Base-by-base conservation (phyloP, 2,888 invertebrate genomes). In the Nasonovia ribisnigri region DNA sequence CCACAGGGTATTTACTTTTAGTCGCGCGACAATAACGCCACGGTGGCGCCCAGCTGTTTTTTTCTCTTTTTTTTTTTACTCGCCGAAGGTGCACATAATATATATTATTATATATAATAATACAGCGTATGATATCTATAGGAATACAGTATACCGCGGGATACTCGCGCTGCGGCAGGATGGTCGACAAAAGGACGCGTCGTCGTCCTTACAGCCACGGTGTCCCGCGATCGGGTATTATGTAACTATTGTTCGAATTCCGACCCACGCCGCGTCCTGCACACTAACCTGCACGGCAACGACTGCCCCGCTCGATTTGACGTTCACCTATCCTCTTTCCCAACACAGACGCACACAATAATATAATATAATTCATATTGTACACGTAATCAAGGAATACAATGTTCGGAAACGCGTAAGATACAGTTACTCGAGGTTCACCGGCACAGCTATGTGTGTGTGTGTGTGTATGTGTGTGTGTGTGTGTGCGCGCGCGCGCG, bases 241-340 rank as follows among this genome's bases (percentile, higher is more conserved):
- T 77, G 46, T 54, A 54, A 67, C 92, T 89, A 92, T 92, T 92
- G 92, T 92, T 92, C 43, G 60, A 88, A 88, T 92, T 92, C 51
- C 92, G 43, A 51, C 92, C 88, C 88, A 54, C 88, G 51, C n/a
- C 87, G 10, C 29, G 24, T 67, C 2, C 77, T 77, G 77, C 36
- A 36, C 77, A 67, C n/a, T n/a, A 13, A 67, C 13, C n/a, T 13
- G n/a, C 67, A 54, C 20, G 20, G 36, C 77, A 36, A 77, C 20
- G 77, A 77, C 77, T 29, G 29, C 42, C 57, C 46, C 36, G 29
- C 48, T 67, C 60, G 88, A 46, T 48, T 92, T 3, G 8, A 48
- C 51, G 67, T 87, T 84, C 29, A 91, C 84, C 84, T 84, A 77
- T 77, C 42, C 42, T 67, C 46, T 92, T 92, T 46, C 84, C 54